Base-by-base conservation (phyloP, 1,140 invertebrate genomes). In the Diuraphis noxia region DNA sequence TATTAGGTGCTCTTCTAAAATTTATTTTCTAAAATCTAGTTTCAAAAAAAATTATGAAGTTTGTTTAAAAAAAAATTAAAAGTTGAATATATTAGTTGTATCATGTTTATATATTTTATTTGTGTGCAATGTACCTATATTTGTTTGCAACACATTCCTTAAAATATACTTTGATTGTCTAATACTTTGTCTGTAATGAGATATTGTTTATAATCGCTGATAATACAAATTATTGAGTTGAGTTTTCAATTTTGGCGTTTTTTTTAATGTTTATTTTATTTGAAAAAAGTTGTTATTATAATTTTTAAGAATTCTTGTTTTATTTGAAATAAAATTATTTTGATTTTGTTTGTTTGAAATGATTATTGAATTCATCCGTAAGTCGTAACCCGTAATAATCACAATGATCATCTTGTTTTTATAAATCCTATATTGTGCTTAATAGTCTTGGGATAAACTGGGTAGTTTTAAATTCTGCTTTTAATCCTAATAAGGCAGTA, bases 271-370 rank as follows among this genome's bases (percentile, higher is more conserved):
- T 86, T 86, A 30, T 88, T 88, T 87, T 38, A 56, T 87, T 36
- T 1, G 17, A 87, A 41, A 40, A 63, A 40, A 88, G 52, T 88
- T 88, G 86, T 63, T 63, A 87, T 38, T 87, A 63, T 88, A 88
- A 88, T 88, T 88, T 87, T 52, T 87, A 87, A 88, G 49, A 56
- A 10, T 63, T 25, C 36, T 88, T 88, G 13, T 88, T 88, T 88
- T 63, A 88, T 88, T 88, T 88, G 10, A 63, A 88, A 88, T 63
- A 88, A 88, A 88, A 88, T 36, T n/a, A 40, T 63, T 88, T 56
- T 63, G 36, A 88, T 88, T 88, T 56, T 38, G 36, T 40, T 87
- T 56, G 9, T 88, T 88, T 87, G 7, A 56, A 56, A n/a, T 88
- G 21, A 63, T 40, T 63, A 38, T 81, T 38, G 79, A 81, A 72